Evolutionary conservation across 37 sponge, comb jelly and placozoan genomes (phyloP), one percentile per base, ranked within the genome.

Genomic region (Diacarnus erythraeanus): DNA sequence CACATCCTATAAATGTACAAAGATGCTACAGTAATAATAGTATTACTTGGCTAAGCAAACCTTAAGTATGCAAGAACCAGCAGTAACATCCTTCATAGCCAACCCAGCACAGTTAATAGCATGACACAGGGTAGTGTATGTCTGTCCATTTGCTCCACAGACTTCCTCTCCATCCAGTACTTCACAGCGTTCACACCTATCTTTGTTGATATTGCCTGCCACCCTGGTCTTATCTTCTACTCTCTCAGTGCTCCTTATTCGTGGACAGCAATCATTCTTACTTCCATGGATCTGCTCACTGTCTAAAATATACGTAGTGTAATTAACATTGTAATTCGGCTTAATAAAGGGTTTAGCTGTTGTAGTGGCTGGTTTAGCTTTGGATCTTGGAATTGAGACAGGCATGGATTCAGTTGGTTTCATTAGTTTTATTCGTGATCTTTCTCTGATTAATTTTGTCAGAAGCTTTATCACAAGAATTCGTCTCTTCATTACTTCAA

Each of bases 61-160:
- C 57, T 71, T 70, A 18, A 38, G 42, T 10, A 25, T 40, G 33
- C 87, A 87, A 23, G 77, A 57, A 36, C 87, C 82, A 31, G 23
- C 29, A 33, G 59, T 66, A 15, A 87, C 64, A 47, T 87, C 77
- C 2, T 0, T 38, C 35, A 57, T 56, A 0, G 18, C 27, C 20
- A 87, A 77, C 21, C 72, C 82, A 56, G 63, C 87, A 77, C 87
- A 87, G 58, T 87, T 67, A 31, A 87, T 60, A 59, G 87, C 87
- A 81, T 80, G 81, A 74, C 87, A 87, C 39, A 87, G 77, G 6
- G 82, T 41, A 57, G 22, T 54, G 38, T 80, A 87, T 20, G 81
- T 87, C 77, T 87, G 64, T 23, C 87, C 81, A 75, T 87, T 80
- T 18, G 42, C 60, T 41, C 87, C 87, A 80, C 87, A 87, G 51